Evolutionary conservation across 2,113 vertebrate genomes (phyloP), one percentile per base, ranked within the genome.

Genomic region (Channa argus): DNA sequence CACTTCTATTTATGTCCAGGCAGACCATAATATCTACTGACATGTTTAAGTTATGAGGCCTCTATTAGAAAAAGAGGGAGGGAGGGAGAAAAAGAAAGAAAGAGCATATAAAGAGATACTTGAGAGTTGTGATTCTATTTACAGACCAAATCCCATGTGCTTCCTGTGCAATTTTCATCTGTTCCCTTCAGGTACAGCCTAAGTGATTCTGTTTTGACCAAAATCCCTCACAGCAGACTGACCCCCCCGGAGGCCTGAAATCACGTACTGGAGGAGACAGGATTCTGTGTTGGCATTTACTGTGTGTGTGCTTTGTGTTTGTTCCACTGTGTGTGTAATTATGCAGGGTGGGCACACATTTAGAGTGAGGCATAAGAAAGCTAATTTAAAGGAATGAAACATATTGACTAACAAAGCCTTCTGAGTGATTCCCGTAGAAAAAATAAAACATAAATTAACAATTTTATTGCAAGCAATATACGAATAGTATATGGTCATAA

Each of bases 201-300:
- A 71, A 86, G 63, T 81, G 80, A 71, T 83, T 79, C 38, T 77
- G 52, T 65, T 83, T 75, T 64, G 80, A 72, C 62, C 77, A 75
- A 53, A 71, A 61, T 64, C 45, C 37, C 43, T 67, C 54, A 60
- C 6, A 2, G 50, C 58, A 38, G 53, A 60, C 41, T 68, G 52
- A 83, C 47, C 58, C 72, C 72, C 14, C 53, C 3, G 2, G 62
- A 76, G 71, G 50, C 47, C n/a, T 45, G 41, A 58, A 69, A 61
- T 65, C 43, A 55, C 80, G 53, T 44, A 36, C 60, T 53, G 47
- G 10, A 71, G 50, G 5, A 46, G 49, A 47, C n/a, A 15, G 24
- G 24, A 24, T 24, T 24, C 1, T 24, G 24, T 24, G 24, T 24
- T 24, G 24, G 36, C 34, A 15, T 64, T 76, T 36, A 52, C n/a